These are phyloP conservation scores for Hypomecis atomaria DNA, from an alignment of 2,888 invertebrate species.

Conservation along the genomic window DNA sequence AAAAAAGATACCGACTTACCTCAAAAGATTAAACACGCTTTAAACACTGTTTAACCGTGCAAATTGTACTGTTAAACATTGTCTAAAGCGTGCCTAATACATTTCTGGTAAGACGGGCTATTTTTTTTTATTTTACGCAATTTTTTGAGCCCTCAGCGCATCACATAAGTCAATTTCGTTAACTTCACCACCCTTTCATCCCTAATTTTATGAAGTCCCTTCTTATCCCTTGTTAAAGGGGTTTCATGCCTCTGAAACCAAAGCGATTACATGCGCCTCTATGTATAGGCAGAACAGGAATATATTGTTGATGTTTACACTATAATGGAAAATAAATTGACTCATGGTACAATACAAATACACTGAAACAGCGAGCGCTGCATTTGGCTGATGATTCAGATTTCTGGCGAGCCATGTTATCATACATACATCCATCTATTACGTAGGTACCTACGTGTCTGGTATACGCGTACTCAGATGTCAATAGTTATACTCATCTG, in stretches of 20 bases:
- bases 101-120: too few relatives aligned
- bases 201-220: slow-evolving; percentile 52
- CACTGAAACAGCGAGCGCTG: slow-evolving; percentile 7
- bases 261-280: slow-evolving; percentile 13
- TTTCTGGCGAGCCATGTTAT: slow-evolving; percentile 12
- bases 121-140: neutral
- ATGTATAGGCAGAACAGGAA: too few relatives aligned
- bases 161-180: slow-evolving; percentile 50
- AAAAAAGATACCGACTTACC: too few relatives aligned
- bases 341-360: slow-evolving; percentile 4
- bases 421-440: neutral
- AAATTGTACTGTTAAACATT: too few relatives aligned
- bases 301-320: neutral
- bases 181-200: slow-evolving; percentile 55
- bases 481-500: too few relatives aligned
- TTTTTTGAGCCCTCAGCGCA: slow-evolving; percentile 4
- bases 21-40: too few relatives aligned
- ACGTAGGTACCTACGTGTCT: neutral
- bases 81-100: too few relatives aligned
- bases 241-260: slow-evolving; percentile 27
- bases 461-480: neutral
- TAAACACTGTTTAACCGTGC: too few relatives aligned
- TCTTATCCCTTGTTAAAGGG: slow-evolving; percentile 52
- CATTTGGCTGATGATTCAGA: slow-evolving; percentile 23
- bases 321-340: too few relatives aligned